Conservation (phyloP, 2,888 invertebrate species). For the Eugnorisma glareosa region DNA sequence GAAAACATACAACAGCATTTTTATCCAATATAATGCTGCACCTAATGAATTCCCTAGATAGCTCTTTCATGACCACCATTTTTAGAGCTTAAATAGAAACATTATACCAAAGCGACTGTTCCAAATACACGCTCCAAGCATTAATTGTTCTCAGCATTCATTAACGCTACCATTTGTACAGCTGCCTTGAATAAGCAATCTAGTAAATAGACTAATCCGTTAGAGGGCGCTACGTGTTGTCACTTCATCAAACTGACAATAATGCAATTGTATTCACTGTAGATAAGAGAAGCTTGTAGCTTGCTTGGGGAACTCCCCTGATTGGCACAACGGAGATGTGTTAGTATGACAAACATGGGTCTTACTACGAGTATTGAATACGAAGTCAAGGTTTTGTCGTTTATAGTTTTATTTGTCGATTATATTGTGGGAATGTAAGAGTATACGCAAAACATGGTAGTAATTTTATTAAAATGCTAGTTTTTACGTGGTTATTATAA, state of each 20-base stretch:
- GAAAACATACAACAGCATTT: neutral
- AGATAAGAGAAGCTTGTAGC: conserved; percentile 52
- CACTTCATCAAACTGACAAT: conserved; percentile 59
- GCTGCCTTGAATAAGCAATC: conserved; percentile 52
- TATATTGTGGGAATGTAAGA: neutral
- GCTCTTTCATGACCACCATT: neutral
- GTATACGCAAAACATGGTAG: too few species aligned
- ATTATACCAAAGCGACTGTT: conserved; percentile 28
- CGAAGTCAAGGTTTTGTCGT: conserved; percentile 42
- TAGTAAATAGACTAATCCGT: conserved; percentile 54
- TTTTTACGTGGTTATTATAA: too few species aligned
- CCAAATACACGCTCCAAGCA: conserved; percentile 32
- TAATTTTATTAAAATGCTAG: too few species aligned
- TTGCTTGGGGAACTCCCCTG: conserved; percentile 47
- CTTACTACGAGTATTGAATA: conserved; percentile 46
- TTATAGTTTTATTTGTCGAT: neutral
- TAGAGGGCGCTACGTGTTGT: conserved; percentile 32
- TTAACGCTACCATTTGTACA: conserved; percentile 47
- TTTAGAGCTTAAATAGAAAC: conserved; percentile 25
- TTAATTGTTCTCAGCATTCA: conserved; percentile 43
- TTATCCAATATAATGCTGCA: neutral
- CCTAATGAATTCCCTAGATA: neutral
- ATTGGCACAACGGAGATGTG: conserved; percentile 55
- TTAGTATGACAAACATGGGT: conserved; percentile 50
- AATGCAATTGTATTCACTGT: conserved; percentile 54